Evolutionary conservation across 1,140 invertebrate species (phyloP).

Genomic region (Ceratoteleas bidentatus): DNA sequence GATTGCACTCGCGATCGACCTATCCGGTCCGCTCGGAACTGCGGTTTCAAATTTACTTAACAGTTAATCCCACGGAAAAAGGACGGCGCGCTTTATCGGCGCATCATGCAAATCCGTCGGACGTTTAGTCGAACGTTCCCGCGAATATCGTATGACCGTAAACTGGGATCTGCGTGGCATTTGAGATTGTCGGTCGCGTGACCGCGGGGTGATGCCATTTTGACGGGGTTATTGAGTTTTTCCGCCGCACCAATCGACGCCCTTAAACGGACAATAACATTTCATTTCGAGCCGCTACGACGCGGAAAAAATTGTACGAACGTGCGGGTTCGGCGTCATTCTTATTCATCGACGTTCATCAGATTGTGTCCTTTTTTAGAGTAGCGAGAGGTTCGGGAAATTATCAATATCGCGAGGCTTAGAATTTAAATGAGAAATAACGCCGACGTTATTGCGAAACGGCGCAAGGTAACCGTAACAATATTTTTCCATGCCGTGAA

Average conservation of each 20-base stretch:
- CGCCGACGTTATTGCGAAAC: constrained; percentile 27
- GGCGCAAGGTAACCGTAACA: constrained; percentile 24
- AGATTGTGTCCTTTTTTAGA: constrained; percentile 38
- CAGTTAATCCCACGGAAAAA: too few species aligned
- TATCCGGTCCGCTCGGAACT: neutral
- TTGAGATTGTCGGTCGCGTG: constrained; percentile 40
- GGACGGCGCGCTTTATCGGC: neutral
- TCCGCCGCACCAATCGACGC: constrained; percentile 38
- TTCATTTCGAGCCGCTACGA: constrained; percentile 43
- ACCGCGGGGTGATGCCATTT: constrained; percentile 42
- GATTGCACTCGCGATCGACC: neutral
- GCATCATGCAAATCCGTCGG: neutral
- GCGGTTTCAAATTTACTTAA: too few species aligned
- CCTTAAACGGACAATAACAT: constrained; percentile 47
- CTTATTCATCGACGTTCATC: constrained; percentile 40
- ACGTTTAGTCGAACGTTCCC: neutral
- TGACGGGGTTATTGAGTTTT: constrained; percentile 35
- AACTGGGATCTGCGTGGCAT: constrained; percentile 45
- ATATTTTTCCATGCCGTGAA: constrained; percentile 30
- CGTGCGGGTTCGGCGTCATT: constrained; percentile 48
- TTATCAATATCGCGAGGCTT: constrained; percentile 47
- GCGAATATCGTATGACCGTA: constrained; percentile 51
- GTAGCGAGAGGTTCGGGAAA: constrained; percentile 28
- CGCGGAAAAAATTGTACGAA: constrained; percentile 23
- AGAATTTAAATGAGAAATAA: constrained; percentile 34